Base-by-base conservation (phyloP, 2,888 invertebrate genomes). In the Dermolepida albohirtum region DNA sequence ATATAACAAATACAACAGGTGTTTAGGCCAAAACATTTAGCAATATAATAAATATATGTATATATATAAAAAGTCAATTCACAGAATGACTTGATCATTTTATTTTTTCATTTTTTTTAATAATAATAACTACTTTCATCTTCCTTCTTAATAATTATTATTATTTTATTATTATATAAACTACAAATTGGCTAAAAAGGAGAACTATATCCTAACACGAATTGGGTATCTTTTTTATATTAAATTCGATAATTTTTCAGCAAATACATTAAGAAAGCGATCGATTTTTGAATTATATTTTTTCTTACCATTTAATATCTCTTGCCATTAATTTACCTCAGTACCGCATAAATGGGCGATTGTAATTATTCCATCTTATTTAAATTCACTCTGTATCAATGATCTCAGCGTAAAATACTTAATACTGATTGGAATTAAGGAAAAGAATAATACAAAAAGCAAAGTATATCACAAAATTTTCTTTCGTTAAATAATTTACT, bases 161-260 rank as follows among this genome's bases (percentile, higher is more conserved):
- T 54, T 34, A 27, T 34, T 54, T 75, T 73, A 74, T 70, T 75
- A 74, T 68, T 69, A 75, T 66, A 72, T 76, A 76, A 76, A 74
- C 79, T 80, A 80, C 78, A 78, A 80, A 77, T 80, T 79, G 73
- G 78, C 79, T 79, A 79, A 78, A 80, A 80, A 78, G 77, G 74
- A 78, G 76, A 74, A 77, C 79, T 80, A 70, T 57, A 79, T 74
- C 76, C 80, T 81, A 81, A 81, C 80, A 81, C 77, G 79, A 79
- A 82, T 78, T 79, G 78, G 78, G 77, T 80, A 79, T 47, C 67
- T 68, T 66, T 63, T 63, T 70, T 72, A 74, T 74, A 75, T 79
- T 81, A 80, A 81, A 81, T 81, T 81, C 79, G 80, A 80, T 78
- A 79, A 79, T 77, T 78, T 77, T 78, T 77, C 78, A 78, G 78